Evolutionary conservation across 2,113 vertebrate species (phyloP).

Genomic region (Chlamydotis undulata): DNA sequence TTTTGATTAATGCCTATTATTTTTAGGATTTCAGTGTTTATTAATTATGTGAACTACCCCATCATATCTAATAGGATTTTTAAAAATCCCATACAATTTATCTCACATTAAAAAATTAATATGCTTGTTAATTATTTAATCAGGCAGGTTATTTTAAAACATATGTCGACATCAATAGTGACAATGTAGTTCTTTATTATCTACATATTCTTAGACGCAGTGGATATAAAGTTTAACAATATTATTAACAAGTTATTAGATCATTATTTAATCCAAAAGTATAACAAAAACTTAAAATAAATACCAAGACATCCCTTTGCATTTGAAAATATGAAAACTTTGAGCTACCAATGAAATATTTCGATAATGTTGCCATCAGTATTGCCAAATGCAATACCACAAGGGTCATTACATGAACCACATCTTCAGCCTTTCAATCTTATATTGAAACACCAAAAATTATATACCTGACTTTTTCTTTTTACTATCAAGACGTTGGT

Average conservation of each 20-base stretch:
- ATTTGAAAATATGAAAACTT: neutral
- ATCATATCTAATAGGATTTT: neutral
- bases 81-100: neutral
- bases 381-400: neutral
- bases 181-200: neutral
- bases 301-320: neutral
- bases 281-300: neutral
- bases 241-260: neutral
- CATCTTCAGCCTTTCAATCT: neutral
- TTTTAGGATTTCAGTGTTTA: neutral
- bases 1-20: neutral
- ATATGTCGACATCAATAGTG: neutral
- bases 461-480: conserved; percentile 83
- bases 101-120: neutral
- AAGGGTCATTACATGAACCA: neutral
- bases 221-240: neutral
- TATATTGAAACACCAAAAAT: neutral
- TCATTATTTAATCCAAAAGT: neutral
- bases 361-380: neutral
- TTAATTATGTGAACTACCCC: neutral
- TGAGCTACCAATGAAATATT: neutral
- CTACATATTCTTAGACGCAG: neutral
- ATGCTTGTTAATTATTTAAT: neutral
- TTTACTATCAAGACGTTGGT: conserved; percentile 87
- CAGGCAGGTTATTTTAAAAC: neutral